A percentile compares a stretch with the other conserved stretches of the same genome.
phyloP scores from a whole-genome alignment of 1,140 invertebrate genomes.

The Medauroidea extradentata region DNA sequence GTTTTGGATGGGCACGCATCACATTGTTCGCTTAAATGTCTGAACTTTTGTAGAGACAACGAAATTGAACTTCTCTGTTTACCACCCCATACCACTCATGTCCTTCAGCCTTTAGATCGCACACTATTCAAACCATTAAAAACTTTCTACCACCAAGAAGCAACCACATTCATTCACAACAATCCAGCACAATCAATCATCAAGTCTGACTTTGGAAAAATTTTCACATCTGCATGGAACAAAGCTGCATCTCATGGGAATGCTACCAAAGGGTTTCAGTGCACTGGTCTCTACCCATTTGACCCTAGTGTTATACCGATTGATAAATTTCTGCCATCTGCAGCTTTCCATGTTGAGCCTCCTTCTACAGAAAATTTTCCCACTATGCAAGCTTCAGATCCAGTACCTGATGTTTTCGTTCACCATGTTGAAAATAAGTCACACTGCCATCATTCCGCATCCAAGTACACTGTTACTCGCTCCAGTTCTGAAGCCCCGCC shows the following conservation, averaged over 20 bases:
- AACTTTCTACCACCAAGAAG: conserved; percentile 19
- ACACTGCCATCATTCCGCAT: too few species aligned
- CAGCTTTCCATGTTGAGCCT: too few species aligned
- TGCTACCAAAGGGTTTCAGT: conserved; percentile 20
- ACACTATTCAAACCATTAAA: conserved; percentile 34
- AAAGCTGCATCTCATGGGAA: conserved; percentile 20
- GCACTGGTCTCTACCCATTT: conserved; percentile 24
- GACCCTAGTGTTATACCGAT: conserved; percentile 20
- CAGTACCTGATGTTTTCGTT: too few species aligned
- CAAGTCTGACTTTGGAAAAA: conserved; percentile 5
- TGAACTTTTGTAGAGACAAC: conserved; percentile 30
- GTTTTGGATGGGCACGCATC: conserved; percentile 25
- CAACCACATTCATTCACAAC: conserved; percentile 6
- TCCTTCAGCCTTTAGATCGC: conserved; percentile 36
- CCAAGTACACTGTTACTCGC: too few species aligned
- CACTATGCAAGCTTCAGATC: too few species aligned
- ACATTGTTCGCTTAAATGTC: conserved; percentile 21
- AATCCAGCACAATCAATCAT: too few species aligned
- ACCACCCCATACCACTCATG: conserved; percentile 39
- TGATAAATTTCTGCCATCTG: conserved; percentile 6
- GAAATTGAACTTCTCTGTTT: conserved; percentile 38
- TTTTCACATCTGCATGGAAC: conserved; percentile 23
- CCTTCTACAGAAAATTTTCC: too few species aligned
- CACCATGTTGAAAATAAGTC: too few species aligned
- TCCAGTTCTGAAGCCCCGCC: too few species aligned